Evolutionary conservation across 35 echinoderm and acorn worm genomes (phyloP), one percentile per base, ranked within the genome.

Genomic region (Heliocidaris erythrogramma): DNA sequence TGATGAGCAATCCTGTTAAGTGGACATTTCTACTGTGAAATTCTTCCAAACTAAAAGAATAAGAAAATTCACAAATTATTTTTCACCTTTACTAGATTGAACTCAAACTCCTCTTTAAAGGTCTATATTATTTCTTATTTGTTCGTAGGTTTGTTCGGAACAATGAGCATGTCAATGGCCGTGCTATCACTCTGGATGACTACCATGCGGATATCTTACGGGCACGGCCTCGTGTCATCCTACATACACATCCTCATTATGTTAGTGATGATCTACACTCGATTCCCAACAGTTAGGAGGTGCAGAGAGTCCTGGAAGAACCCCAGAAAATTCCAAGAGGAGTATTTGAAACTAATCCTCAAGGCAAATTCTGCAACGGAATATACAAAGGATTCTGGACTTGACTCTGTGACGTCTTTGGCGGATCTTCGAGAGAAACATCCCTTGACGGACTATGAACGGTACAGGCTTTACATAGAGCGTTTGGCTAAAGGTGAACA

Each of bases 381-480:
- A 30, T 97, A 97, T 69, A 94, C 93, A 8, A 92, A 88, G 86
- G 48, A 89, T 21, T 95, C 94, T 92, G 52, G 90, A 30, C 85
- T 97, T 60, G 21, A 24, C 11, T 91, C 48, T 21, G 17, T 97
- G 18, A 94, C 53, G 18, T 94, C 29, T 49, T 92, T 96, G 59
- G 21, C 94, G 21, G 95, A 97, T 29, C 88, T 97, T 16, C 48
- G 61, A 56, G 35, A 30, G 21, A 31, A 30, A 7, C 95, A 97
- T 47, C 97, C 97, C 4, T 69, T 97, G 71, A 96, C 95, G 4
- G 90, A 42, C 61, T 97, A 97, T 53, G 91, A 93, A 31, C 92
- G 95, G 35, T 97, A 96, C 61, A 48, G 93, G 48, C 31, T 60
- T n/a, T 97, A 95, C 49, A 50, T 97, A 42, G 93, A 96, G 2